Percentiles rank a stretch among this genome's conserved stretches.
Conservation (phyloP, 2,888 invertebrate species). For the Nomada goodeniana region DNA sequence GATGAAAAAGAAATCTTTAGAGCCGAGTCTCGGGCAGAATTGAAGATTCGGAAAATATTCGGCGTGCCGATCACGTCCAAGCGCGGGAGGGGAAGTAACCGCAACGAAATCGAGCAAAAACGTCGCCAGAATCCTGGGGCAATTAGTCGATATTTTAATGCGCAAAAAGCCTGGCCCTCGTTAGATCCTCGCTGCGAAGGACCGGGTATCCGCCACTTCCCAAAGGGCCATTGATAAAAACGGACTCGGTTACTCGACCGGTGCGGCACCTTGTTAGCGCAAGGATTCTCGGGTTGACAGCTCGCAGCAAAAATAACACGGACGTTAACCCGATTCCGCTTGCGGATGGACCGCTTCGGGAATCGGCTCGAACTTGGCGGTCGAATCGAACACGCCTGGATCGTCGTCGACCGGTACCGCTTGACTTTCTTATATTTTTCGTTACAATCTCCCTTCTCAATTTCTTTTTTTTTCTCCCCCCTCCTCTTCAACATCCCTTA, state of each 20-base stretch:
- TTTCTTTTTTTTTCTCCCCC: not conserved
- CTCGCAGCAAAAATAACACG: slow-evolving; percentile 81
- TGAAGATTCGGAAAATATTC: slow-evolving; percentile 47
- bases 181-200: slow-evolving; percentile 76
- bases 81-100: not conserved
- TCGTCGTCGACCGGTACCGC: slow-evolving; percentile 35
- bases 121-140: slow-evolving; percentile 81
- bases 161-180: slow-evolving; percentile 82
- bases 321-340: slow-evolving; percentile 78
- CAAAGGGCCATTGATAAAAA: slow-evolving; percentile 77
- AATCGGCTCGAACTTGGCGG: not conserved
- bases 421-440: slow-evolving; percentile 27
- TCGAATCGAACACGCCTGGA: slow-evolving; percentile 1
- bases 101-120: slow-evolving; percentile 72
- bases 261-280: slow-evolving; percentile 84
- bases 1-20: not conserved
- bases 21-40: slow-evolving; percentile 3
- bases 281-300: slow-evolving; percentile 80
- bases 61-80: slow-evolving; percentile 47
- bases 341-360: slow-evolving; percentile 21
- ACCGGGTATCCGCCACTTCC: slow-evolving; percentile 69
- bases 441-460: not conserved
- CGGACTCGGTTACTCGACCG: slow-evolving; percentile 75
- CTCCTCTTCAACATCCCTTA: not conserved
- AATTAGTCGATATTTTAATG: slow-evolving; percentile 85